Base-by-base conservation (phyloP, 1,140 invertebrate genomes). In the Platorchestia sp. region DNA sequence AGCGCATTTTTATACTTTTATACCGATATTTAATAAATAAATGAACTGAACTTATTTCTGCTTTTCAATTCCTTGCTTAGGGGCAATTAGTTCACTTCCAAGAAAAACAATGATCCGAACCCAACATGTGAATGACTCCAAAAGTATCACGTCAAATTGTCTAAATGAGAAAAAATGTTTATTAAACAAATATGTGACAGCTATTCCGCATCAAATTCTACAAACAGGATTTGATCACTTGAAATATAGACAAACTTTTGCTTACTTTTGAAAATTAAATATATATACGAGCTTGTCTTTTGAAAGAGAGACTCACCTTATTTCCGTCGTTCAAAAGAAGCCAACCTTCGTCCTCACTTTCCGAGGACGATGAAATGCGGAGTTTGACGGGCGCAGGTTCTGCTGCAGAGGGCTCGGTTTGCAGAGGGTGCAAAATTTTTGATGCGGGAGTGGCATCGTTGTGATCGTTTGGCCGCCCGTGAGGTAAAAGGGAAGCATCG, bases 331-430 rank as follows among this genome's bases (percentile, higher is more conserved):
- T 93, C 14, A 93, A 41, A n/a, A 93, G 91, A 6, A 93, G 91
- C 91, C 91, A 93, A 36, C 91, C 91, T 47, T 93, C 91, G 40
- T 93, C 91, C 40, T 93, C 91, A 36, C 91, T 93, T 45, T 93
- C 91, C 0, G 91, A 93, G 40, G 91, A 93, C 6, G 91, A 93
- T 41, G 91, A 93, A n/a, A 93, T 93, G 22, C 91, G 6, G 16
- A 93, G 91, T 44, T 93, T 93, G 40, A 47, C 43, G 7, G 91
- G 91, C 43, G 91, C 45, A 22, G 91, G 41, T 47, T 93, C 91
- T 40, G 40, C 41, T 6, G 41, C 47, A n/a, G 45, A 1, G 19
- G 36, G 40, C 19, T 44, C 45, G 41, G 91, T 47, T 0, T 47
- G 40, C 5, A 44, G 91, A 41, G 91, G 43, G 19, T 42, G 45